A percentile compares a stretch with the other conserved stretches of the same genome.
Conservation (phyloP, 37 sponge, comb jelly and placozoan genomes). For the Petrosia ficiformis region DNA sequence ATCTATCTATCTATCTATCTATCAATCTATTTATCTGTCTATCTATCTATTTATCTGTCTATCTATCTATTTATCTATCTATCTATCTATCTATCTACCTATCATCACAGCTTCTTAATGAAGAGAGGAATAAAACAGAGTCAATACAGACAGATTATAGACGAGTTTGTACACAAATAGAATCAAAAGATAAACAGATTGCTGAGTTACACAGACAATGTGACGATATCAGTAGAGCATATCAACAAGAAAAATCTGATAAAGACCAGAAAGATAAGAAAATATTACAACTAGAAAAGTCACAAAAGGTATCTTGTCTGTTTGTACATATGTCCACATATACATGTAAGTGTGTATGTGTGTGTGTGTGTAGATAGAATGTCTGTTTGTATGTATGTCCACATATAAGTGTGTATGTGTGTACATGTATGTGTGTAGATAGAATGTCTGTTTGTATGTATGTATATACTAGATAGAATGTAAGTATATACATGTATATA, state of each 20-base stretch:
- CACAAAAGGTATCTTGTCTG: constrained; percentile 3
- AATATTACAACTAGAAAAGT: constrained; percentile 25
- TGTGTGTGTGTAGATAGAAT: background rate
- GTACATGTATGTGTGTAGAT: too few species aligned
- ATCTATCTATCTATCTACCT: background rate
- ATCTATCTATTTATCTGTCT: too few species aligned
- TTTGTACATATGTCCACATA: background rate
- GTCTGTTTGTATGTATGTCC: too few species aligned
- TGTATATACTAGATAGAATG: too few species aligned
- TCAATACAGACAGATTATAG: background rate
- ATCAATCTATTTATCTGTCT: too few species aligned
- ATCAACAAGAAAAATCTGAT: constrained; percentile 63
- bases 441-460: too few species aligned
- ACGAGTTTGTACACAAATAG: constrained; percentile 3
- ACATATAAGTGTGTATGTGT: too few species aligned
- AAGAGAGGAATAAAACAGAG: constrained; percentile 9
- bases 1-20: too few species aligned
- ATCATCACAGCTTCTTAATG: background rate
- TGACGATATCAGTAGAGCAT: constrained; percentile 75
- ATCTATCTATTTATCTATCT: too few species aligned
- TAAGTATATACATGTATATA: too few species aligned
- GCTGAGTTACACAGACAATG: constrained; percentile 46
- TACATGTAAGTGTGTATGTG: too few species aligned
- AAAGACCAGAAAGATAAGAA: constrained; percentile 25
- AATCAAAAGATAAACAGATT: constrained; percentile 8